Evolutionary conservation across 2,888 invertebrate species (phyloP), one percentile per base, ranked within the genome.

Genomic region (Phalera bucephala): DNA sequence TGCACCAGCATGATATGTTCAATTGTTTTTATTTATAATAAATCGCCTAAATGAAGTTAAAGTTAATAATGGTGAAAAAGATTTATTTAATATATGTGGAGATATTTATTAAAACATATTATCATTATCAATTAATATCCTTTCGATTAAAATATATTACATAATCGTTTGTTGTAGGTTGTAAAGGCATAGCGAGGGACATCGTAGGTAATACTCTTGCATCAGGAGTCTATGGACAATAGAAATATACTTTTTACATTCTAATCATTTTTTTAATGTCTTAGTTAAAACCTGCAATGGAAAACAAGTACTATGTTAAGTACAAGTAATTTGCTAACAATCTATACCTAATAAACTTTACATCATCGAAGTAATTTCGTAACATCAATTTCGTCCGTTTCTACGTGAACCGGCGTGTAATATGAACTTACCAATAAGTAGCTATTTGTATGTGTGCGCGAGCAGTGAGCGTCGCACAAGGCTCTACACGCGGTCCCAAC

Each of bases 171-270:
- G 74, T 44, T 63, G 80, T 56, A 53, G 66, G 75, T 51, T 68
- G 75, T 55, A 67, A 49, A 54, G 73, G 66, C 58, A 76, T 65
- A 65, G 65, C 59, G 68, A 75, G 63, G 55, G 77, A 72, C 77
- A 75, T 71, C 75, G 66, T 52, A 61, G 73, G 68, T 70, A 64
- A 66, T 66, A 76, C 35, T 67, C 71, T 72, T 61, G 70, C 56
- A 58, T 80, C 80, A 53, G 72, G 67, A 66, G 52, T 80, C 81
- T 82, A 81, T 64, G 81, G 77, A 82, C 80, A 82, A 80, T 72
- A 78, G 63, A 80, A 66, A 74, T 72, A 61, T 61, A 59, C 50
- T 53, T 55, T 61, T 58, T 40, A 30, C 11, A 30, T 29, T 27
- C 20, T 40, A n/a, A n/a, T n/a, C n/a, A n/a, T n/a, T 35, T 27